Conservation (phyloP, 2,113 vertebrate genomes). For the Pycnonotus jocosus region DNA sequence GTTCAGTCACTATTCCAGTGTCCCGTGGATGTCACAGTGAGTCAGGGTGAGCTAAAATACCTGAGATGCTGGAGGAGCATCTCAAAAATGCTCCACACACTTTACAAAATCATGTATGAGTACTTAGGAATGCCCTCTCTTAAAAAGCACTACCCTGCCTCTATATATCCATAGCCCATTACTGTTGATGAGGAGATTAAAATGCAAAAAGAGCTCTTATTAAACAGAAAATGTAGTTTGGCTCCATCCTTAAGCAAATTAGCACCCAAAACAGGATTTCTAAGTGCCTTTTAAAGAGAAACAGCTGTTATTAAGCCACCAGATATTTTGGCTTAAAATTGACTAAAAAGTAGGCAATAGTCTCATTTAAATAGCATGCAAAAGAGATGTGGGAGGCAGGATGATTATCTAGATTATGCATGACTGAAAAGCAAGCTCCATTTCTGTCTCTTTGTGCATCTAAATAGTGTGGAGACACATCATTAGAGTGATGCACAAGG, state of each 20-base stretch:
- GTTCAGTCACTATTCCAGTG: neutral
- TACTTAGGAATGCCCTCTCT: neutral
- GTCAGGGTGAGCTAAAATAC: neutral
- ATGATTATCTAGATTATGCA: neutral
- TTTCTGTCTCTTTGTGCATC: neutral
- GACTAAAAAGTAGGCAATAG: neutral
- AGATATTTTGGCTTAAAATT: neutral
- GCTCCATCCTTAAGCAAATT: neutral
- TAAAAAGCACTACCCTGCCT: neutral
- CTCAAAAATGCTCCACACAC: neutral
- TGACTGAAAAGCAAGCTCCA: neutral
- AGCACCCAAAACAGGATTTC: neutral
- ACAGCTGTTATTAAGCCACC: neutral
- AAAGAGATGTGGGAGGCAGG: neutral
- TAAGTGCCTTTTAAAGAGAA: slow-evolving; percentile 2
- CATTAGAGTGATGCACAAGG: neutral
- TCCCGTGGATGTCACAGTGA: neutral
- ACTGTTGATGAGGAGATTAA: neutral
- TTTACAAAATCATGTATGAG: neutral
- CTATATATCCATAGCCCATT: neutral
- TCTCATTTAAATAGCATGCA: neutral
- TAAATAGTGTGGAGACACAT: neutral
- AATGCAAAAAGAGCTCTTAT: neutral
- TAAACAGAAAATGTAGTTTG: neutral
- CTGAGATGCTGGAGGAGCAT: neutral